Percentiles rank a stretch among this genome's conserved stretches.
These are phyloP conservation scores for Plagiodera versicolora DNA, from an alignment of 2,888 invertebrate species.

Conservation along the genomic window DNA sequence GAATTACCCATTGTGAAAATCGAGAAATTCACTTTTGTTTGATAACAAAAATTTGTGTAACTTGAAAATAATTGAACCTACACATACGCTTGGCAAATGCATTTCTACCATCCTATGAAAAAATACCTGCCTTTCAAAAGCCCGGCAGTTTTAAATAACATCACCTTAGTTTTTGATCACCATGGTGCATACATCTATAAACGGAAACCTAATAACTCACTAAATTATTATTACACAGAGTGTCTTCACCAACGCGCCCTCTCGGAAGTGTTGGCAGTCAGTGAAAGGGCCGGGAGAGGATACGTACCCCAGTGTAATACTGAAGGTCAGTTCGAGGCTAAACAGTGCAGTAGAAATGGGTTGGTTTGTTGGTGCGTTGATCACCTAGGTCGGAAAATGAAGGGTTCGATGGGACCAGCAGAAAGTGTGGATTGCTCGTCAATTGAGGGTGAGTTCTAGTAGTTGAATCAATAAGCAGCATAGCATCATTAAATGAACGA, in stretches of 20 bases:
- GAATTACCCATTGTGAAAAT: no score
- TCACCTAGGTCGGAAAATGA: constrained; percentile 73
- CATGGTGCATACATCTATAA: no score
- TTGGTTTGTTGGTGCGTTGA: constrained; percentile 89
- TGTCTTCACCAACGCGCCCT: constrained; percentile 78
- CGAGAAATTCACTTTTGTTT: no score
- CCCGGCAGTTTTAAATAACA: no score
- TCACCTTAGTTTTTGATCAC: no score
- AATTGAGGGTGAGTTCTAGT: constrained; percentile 43
- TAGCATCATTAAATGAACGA: neutral
- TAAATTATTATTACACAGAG: constrained; percentile 47
- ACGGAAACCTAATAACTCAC: no score
- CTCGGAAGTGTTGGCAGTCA: constrained; percentile 74
- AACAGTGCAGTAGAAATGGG: constrained; percentile 82
- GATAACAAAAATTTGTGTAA: no score
- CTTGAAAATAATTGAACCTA: no score
- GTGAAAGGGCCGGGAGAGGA: constrained; percentile 78
- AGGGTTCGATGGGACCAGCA: constrained; percentile 79
- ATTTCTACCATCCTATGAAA: no score
- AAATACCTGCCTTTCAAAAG: no score
- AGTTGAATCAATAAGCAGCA: neutral
- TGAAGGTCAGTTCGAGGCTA: constrained; percentile 72
- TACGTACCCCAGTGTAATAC: constrained; percentile 80
- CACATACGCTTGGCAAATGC: no score
- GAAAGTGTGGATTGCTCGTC: constrained; percentile 67